phyloP scores from a whole-genome alignment of 2,797 vertebrate species.

The Aldrovandia affinis region DNA sequence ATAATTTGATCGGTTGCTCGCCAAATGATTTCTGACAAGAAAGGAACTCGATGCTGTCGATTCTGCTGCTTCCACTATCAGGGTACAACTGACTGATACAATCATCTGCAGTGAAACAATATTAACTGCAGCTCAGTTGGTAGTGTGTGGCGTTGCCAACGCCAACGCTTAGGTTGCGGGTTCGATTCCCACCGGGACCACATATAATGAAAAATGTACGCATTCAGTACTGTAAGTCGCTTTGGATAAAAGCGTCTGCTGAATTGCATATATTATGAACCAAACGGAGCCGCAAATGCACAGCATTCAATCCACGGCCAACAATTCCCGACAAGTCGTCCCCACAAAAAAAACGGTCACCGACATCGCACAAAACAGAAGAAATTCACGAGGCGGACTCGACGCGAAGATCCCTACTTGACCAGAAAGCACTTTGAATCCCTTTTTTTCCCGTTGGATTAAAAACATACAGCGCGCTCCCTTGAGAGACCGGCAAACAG shows the following conservation, averaged over 20 bases:
- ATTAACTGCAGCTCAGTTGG: too few species aligned
- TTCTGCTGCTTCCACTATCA: neutral
- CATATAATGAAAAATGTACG: too few species aligned
- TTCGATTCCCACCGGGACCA: too few species aligned
- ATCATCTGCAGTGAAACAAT: too few species aligned
- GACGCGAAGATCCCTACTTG: neutral
- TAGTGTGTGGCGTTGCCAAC: too few species aligned
- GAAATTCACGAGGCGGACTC: neutral
- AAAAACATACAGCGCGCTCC: neutral
- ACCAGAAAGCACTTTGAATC: neutral
- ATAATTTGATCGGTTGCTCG: neutral
- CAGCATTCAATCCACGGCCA: neutral
- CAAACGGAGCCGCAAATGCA: neutral
- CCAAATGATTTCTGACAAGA: neutral
- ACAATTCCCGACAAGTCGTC: neutral
- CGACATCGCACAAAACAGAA: neutral
- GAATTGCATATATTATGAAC: neutral
- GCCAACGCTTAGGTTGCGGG: too few species aligned
- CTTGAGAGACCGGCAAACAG: neutral
- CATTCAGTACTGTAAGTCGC: too few species aligned
- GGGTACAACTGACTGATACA: too few species aligned
- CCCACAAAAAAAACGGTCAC: neutral
- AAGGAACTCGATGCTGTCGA: neutral
- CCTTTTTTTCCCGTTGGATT: neutral
- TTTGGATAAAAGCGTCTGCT: too few species aligned